phyloP scores from a whole-genome alignment of 2,113 vertebrate genomes.

The Catharus fuscescens region DNA sequence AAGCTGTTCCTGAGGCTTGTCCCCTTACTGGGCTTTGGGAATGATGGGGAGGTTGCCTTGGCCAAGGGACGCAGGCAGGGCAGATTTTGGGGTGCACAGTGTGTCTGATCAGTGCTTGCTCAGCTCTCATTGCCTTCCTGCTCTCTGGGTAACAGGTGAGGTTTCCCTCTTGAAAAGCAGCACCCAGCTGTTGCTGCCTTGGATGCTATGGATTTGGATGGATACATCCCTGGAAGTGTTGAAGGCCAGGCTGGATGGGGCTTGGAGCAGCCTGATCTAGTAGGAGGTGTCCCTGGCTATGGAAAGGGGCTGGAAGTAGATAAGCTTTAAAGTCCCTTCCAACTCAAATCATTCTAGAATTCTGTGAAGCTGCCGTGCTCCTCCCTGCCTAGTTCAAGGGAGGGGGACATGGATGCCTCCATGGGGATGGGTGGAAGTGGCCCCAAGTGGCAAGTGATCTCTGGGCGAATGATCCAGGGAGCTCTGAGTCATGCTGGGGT shows the following conservation, averaged over 20 bases:
- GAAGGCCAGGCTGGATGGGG: background rate
- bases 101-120: background rate
- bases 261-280: background rate
- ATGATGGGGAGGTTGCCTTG: background rate
- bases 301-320: background rate
- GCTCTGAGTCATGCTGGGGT: fast-evolving
- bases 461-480: background rate
- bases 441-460: background rate
- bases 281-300: background rate
- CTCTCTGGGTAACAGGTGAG: background rate
- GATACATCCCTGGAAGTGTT: background rate
- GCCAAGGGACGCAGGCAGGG: background rate
- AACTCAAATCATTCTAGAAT: background rate
- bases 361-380: fast-evolving
- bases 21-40: background rate
- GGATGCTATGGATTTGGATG: fast-evolving
- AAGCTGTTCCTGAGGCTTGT: background rate
- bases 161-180: background rate
- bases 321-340: background rate
- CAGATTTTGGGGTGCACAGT: background rate
- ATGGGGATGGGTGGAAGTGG: too few relatives aligned
- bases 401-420: fast-evolving
- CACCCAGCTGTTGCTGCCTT: background rate
- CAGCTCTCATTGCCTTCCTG: background rate
- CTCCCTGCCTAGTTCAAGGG: background rate